Conservation (phyloP, 2,113 vertebrate genomes). For the Otocyon megalotis region DNA sequence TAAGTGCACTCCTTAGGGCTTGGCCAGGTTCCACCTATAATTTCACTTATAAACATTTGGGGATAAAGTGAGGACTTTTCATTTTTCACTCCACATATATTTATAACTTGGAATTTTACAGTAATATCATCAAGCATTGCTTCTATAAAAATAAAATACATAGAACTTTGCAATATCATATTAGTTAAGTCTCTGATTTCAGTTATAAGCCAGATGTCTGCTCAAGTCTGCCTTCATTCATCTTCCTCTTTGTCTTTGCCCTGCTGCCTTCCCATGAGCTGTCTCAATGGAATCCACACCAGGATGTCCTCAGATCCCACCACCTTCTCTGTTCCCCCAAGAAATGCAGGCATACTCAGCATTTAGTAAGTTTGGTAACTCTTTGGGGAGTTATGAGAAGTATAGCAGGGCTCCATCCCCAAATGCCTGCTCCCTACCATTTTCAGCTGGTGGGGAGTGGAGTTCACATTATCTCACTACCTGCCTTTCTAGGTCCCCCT, state of each 20-base stretch:
- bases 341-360: neutral
- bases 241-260: neutral
- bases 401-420: too few species aligned
- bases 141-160: conserved; percentile 48
- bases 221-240: neutral
- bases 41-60: neutral
- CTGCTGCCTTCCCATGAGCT: neutral
- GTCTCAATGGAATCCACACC: fast-evolving
- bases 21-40: neutral
- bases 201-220: neutral
- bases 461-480: neutral
- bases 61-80: neutral
- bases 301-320: neutral
- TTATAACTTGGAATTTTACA: conserved; percentile 41
- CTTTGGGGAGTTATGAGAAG: neutral
- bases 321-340: neutral
- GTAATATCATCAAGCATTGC: neutral
- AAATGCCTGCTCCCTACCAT: neutral
- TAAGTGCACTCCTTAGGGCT: neutral
- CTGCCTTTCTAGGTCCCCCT: neutral
- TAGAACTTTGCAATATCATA: neutral
- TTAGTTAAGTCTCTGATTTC: conserved; percentile 16
- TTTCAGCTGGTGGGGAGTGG: neutral
- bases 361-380: neutral
- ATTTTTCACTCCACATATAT: neutral